A percentile compares a stretch with the other conserved stretches of the same genome.
Evolutionary conservation across 2,888 invertebrate species (phyloP).

Genomic region (Pilophorus perplexus): DNA sequence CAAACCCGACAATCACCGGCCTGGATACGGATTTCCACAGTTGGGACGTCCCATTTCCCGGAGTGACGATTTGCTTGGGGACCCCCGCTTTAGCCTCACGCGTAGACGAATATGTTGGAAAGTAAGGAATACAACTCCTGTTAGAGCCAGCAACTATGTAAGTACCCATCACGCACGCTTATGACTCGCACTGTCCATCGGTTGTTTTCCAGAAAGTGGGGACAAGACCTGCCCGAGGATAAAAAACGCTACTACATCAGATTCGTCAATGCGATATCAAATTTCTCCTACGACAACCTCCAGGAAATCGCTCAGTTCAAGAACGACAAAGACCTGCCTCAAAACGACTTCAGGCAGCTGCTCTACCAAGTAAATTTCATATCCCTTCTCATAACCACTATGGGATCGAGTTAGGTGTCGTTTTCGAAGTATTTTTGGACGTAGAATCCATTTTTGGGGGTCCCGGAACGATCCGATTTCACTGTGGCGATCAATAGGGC

Average conservation of each 20-base stretch:
- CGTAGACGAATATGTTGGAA: slow-evolving; percentile 52
- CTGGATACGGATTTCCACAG: slow-evolving; percentile 78
- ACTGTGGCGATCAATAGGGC: no score
- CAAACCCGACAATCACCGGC: slow-evolving; percentile 73
- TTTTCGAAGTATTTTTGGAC: no score
- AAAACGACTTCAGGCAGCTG: slow-evolving; percentile 49
- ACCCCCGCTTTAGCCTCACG: slow-evolving; percentile 58
- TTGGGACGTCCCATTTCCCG: slow-evolving; percentile 74
- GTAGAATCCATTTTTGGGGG: no score
- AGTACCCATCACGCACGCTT: no score
- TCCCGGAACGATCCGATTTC: no score
- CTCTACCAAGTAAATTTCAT: slow-evolving; percentile 51
- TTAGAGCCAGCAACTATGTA: no score
- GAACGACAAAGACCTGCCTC: slow-evolving; percentile 49
- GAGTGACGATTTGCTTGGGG: slow-evolving; percentile 65
- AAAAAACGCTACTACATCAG: slow-evolving; percentile 46
- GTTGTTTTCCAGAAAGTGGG: slow-evolving; percentile 49
- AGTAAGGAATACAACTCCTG: no score
- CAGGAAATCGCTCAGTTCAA: slow-evolving; percentile 44
- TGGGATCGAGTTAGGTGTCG: no score
- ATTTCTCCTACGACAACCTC: slow-evolving; percentile 54
- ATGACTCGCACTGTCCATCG: no score
- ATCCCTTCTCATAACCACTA: no score
- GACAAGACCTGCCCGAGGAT: slow-evolving; percentile 43
- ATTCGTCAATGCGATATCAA: slow-evolving; percentile 53